Base-by-base conservation (phyloP, 2,888 invertebrate species). In the Melitaea athalia region DNA sequence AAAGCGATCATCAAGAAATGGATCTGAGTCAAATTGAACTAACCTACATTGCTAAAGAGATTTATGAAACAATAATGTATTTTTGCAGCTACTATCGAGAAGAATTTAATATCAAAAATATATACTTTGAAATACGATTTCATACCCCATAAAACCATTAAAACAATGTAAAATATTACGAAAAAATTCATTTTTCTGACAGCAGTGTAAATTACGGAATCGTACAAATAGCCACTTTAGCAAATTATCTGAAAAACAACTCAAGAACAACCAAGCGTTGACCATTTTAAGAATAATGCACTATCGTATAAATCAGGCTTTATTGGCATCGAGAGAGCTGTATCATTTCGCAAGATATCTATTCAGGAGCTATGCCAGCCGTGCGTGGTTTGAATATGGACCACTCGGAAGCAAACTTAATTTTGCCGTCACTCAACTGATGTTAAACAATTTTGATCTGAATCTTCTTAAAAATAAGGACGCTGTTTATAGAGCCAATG, bases 291-390 rank as follows among this genome's bases (percentile, higher is more conserved):
- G 70, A 72, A 68, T 70, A 72, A 72, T 70, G 72, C 72, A 72
- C 74, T 76, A 75, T 77, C 74, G 73, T 75, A 77, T 90, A 91
- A 91, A 91, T 90, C 89, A 88, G 78, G 82, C 81, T 86, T 88
- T 91, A 91, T 88, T 89, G 87, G 88, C 85, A 88, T 80, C 90
- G 78, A 72, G 89, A 87, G 89, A 80, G 85, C 83, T 85, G 83
- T 91, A 90, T 89, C 88, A 89, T 89, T 88, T 85, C 85, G 83
- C 81, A 77, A 84, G 88, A 89, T 89, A 89, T 90, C 91, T 87
- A 89, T 91, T 90, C 89, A 87, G 85, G 76, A 84, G 86, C 86
- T 84, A 86, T 85, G 85, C 85, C 82, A 87, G 85, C 78, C 79
- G 81, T 81, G 85, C 87, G 89, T 85, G 88, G 82, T 82, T 78